A percentile compares a stretch with the other conserved stretches of the same genome.
These are phyloP conservation scores for Tangara arthus DNA, from an alignment of 2,797 vertebrate species.

Conservation along the genomic window DNA sequence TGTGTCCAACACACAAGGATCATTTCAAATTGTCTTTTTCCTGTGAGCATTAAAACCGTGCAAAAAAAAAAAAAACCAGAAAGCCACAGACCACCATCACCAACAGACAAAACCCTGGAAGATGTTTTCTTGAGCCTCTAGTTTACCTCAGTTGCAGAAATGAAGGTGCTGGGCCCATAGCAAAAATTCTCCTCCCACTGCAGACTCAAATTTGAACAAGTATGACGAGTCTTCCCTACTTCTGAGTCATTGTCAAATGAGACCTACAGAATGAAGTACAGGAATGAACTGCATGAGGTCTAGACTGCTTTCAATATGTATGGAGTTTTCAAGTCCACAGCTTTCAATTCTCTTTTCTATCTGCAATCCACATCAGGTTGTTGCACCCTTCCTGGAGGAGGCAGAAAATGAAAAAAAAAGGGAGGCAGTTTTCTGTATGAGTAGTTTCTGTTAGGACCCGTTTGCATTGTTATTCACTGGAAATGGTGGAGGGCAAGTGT, in stretches of 20 bases:
- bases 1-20: not conserved
- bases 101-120: not conserved
- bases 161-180: not conserved
- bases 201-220: not conserved
- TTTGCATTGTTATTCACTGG: not conserved
- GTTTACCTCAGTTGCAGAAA: not conserved
- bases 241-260: conserved; percentile 1
- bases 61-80: not conserved
- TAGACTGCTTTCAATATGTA: not conserved
- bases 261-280: not conserved
- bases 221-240: not conserved
- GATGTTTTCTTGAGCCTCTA: not conserved
- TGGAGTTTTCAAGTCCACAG: not conserved
- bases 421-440: not conserved
- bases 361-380: not conserved
- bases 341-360: not conserved
- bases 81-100: not conserved
- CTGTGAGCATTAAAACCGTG: not conserved
- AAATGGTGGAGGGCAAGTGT: not conserved
- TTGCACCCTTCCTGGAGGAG: not conserved
- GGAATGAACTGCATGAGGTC: not conserved
- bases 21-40: not conserved
- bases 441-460: not conserved
- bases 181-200: not conserved
- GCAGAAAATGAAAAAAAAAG: not conserved